A percentile compares a stretch with the other conserved stretches of the same genome.
These are phyloP conservation scores for Vannuccia rotundouncinata DNA, from an alignment of 2,888 invertebrate species.

Conservation along the genomic window DNA sequence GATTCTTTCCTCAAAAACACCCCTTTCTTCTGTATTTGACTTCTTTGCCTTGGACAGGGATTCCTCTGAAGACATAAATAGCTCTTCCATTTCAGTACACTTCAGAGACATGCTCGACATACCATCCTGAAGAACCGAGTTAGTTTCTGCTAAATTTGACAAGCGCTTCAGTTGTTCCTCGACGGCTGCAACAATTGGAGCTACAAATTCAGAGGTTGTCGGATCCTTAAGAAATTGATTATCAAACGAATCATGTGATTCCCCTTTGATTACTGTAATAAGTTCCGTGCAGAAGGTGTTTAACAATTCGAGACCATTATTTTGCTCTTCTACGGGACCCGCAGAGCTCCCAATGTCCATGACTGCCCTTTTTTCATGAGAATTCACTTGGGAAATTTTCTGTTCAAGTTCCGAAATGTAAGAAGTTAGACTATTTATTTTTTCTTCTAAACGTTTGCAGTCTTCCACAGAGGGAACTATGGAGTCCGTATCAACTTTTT, in stretches of 20 bases:
- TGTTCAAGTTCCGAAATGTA: background rate
- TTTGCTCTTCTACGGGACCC: background rate
- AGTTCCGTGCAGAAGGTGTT: background rate
- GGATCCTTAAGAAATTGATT: background rate
- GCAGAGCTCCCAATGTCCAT: too few species aligned
- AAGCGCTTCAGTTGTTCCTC: background rate
- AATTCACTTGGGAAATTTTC: background rate
- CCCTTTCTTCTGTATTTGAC: background rate
- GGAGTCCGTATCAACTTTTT: background rate
- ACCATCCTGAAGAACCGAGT: constrained; percentile 24
- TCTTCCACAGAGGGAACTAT: background rate
- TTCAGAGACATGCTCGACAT: background rate
- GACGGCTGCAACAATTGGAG: background rate
- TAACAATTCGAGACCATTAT: background rate
- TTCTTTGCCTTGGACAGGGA: background rate
- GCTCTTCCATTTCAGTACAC: background rate
- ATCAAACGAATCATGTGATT: background rate
- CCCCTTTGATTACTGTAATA: background rate
- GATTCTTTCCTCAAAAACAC: background rate
- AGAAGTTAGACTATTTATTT: background rate
- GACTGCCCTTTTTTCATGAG: background rate
- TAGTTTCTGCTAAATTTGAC: background rate
- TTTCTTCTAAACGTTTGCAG: background rate
- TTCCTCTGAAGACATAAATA: background rate
- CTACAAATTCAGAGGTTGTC: background rate